Evolutionary conservation across 2,797 vertebrate species (phyloP).

Genomic region (Cyprinodon diabolis): DNA sequence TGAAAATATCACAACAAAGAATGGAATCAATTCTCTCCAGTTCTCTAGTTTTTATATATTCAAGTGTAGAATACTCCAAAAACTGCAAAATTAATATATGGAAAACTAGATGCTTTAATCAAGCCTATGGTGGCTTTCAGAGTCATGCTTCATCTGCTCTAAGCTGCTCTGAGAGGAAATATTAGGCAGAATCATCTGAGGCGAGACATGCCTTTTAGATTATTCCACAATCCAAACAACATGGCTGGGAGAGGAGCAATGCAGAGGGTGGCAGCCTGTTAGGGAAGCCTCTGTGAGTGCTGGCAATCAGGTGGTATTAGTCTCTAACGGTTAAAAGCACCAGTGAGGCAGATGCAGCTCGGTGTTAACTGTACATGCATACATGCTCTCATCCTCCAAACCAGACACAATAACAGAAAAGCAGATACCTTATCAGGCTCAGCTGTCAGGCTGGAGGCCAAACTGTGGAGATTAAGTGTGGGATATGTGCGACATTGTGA

Average conservation of each 20-base stretch:
- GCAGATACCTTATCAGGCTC: constrained; percentile 74
- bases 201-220: constrained; percentile 73
- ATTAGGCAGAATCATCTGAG: constrained; percentile 58
- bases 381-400: constrained; percentile 69
- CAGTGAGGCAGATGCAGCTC: constrained; percentile 50
- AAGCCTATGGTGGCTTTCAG: constrained; percentile 35
- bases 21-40: too few species aligned
- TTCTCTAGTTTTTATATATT: too few species aligned
- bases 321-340: constrained; percentile 50
- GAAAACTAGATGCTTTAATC: constrained; percentile 12
- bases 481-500: constrained; percentile 62
- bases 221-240: constrained; percentile 69
- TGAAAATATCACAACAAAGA: too few species aligned
- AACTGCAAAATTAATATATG: too few species aligned
- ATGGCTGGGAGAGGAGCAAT: constrained; percentile 49
- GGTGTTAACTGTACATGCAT: constrained; percentile 68
- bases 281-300: constrained; percentile 60
- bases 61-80: too few species aligned
- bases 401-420: constrained; percentile 75
- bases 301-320: constrained; percentile 66
- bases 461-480: constrained; percentile 61
- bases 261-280: constrained; percentile 62
- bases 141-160: constrained; percentile 29
- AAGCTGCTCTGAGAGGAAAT: constrained; percentile 44
- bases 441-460: constrained; percentile 70